Percentiles rank a stretch among this genome's conserved stretches.
phyloP scores from a whole-genome alignment of 2,113 vertebrate genomes.

The Eurystomus gularis region DNA sequence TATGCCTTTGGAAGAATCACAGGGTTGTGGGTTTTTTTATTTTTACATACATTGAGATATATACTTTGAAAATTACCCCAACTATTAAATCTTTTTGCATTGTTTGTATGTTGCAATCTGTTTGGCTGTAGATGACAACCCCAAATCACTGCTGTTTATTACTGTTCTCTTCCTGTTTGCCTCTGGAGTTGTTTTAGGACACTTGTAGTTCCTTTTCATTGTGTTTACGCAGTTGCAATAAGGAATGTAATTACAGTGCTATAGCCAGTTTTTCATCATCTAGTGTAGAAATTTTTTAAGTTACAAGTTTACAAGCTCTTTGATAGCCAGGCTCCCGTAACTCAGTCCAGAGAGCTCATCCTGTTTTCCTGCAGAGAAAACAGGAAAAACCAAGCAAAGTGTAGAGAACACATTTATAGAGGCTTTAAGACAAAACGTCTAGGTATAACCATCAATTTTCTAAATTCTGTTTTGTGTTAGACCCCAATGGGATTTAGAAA shows the following conservation, averaged over 20 bases:
- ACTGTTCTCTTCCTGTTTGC: not conserved
- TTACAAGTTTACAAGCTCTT: not conserved
- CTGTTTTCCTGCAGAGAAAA: not conserved
- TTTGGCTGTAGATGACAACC: not conserved
- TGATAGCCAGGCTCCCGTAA: not conserved
- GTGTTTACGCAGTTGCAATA: not conserved
- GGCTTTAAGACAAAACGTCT: not conserved
- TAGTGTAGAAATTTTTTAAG: not conserved
- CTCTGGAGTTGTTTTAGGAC: not conserved
- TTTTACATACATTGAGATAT: not conserved
- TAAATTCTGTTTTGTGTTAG: not conserved
- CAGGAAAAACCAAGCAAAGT: not conserved
- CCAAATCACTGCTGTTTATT: not conserved
- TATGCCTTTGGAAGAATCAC: not conserved
- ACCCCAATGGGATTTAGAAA: not conserved
- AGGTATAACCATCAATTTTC: not conserved
- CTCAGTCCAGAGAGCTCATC: not conserved
- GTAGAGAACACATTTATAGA: not conserved
- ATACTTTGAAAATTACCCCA: not conserved
- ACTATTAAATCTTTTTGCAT: not conserved
- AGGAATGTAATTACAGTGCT: not conserved
- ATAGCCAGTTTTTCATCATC: not conserved
- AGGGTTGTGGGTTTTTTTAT: not conserved
- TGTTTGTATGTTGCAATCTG: not conserved
- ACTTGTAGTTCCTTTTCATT: not conserved